phyloP scores from a whole-genome alignment of 2,888 invertebrate species.

The Leucoptera coffeella region DNA sequence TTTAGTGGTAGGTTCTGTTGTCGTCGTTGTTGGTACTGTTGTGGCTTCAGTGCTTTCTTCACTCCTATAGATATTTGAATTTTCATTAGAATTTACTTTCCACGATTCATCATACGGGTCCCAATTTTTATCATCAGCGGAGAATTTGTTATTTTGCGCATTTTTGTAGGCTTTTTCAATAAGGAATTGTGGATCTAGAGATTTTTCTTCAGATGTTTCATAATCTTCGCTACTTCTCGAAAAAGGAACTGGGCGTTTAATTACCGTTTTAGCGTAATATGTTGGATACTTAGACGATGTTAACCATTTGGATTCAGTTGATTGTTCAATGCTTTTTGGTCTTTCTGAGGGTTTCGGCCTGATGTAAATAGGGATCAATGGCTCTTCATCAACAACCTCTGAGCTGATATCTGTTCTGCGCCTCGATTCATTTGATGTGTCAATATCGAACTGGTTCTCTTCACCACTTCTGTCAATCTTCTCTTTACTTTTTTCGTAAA shows the following conservation, averaged over 20 bases:
- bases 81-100: slow-evolving; percentile 39
- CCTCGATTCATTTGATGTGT: slow-evolving; percentile 13
- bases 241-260: slow-evolving; percentile 23
- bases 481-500: neutral
- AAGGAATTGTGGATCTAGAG: slow-evolving; percentile 15
- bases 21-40: slow-evolving; percentile 15
- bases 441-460: too few relatives aligned
- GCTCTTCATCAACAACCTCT: slow-evolving; percentile 14
- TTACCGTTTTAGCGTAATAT: slow-evolving; percentile 25
- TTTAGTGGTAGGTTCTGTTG: slow-evolving; percentile 11
- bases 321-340: too few relatives aligned
- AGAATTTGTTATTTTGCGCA: slow-evolving; percentile 9
- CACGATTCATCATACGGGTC: slow-evolving; percentile 13
- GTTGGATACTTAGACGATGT: slow-evolving; percentile 11
- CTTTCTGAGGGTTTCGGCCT: slow-evolving; percentile 11
- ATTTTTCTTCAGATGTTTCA: slow-evolving; percentile 18
- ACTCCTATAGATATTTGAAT: slow-evolving; percentile 14
- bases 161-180: slow-evolving; percentile 17
- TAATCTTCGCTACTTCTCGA: slow-evolving; percentile 11
- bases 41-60: slow-evolving; percentile 12
- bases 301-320: slow-evolving; percentile 11
- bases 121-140: slow-evolving; percentile 9
- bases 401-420: slow-evolving; percentile 16
- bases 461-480: slow-evolving; percentile 10
- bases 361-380: slow-evolving; percentile 17